Base-by-base conservation (phyloP, 2,888 invertebrate genomes). In the Lasiommata megera region DNA sequence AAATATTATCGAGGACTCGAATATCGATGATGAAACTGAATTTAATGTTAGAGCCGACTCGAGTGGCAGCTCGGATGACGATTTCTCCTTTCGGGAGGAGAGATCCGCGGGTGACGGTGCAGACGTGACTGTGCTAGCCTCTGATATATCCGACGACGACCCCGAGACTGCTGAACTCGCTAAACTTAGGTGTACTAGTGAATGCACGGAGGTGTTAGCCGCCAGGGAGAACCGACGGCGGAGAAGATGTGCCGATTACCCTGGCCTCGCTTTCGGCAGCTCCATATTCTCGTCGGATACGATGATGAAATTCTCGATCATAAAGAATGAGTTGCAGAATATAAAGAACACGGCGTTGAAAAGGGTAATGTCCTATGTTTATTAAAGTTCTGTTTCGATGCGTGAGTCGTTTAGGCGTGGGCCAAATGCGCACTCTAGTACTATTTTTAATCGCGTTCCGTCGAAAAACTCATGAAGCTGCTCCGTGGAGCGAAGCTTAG, bases 291-390 rank as follows among this genome's bases (percentile, higher is more conserved):
- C 97, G 78, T 98, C 98, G 57, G 98, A 98, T 81, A 98, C 98
- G 8, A 95, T 98, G 94, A 98, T 99, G 96, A 98, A 98, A 92
- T 98, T 98, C 88, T 97, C 96, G 84, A 95, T 99, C 70, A 99
- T 99, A 82, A 95, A 95, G 84, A 98, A 98, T 86, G 99, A 99
- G 92, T 93, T 99, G 82, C 98, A 98, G 92, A 99, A 99, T 92
- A 97, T 98, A 84, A 96, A 97, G 94, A 96, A 97, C 85, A 97
- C 97, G 84, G 98, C 98, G 84, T 93, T 99, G 70, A 97, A 96
- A 93, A 94, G 98, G 98, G 98, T 98, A 95, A 93, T 73, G 86
- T 85, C 80, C 95, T 85, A 73, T 71, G 56, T 73, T 80, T 87
- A 86, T 85, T 94, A 76, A 71, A 74, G 69, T 76, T 75, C 65